Conservation (phyloP, 1,140 invertebrate genomes). For the Papilio aristodemus region DNA sequence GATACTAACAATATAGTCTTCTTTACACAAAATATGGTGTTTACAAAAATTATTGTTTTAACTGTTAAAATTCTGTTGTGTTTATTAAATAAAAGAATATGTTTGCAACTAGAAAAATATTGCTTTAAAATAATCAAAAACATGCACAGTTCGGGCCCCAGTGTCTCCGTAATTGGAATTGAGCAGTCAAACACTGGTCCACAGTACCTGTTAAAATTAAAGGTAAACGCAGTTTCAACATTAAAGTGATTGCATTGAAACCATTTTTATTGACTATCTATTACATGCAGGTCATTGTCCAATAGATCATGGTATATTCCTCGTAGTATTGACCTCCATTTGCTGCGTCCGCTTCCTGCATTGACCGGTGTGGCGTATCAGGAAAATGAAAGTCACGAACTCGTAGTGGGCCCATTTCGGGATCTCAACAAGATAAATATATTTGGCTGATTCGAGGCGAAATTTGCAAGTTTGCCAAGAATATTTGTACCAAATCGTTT, state of each 20-base stretch:
- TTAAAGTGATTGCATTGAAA: too few relatives aligned
- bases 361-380: conserved; percentile 29
- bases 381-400: conserved; percentile 60
- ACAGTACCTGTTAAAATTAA: too few relatives aligned
- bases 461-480: conserved; percentile 80
- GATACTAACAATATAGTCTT: too few relatives aligned
- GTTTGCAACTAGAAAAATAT: too few relatives aligned
- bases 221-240: too few relatives aligned
- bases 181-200: too few relatives aligned
- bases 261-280: not conserved
- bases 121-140: too few relatives aligned
- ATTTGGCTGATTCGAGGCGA: conserved; percentile 74
- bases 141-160: too few relatives aligned
- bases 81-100: not conserved
- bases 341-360: conserved; percentile 7
- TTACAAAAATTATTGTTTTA: too few relatives aligned
- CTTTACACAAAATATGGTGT: too few relatives aligned
- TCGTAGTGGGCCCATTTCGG: conserved; percentile 57
- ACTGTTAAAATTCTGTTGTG: too few relatives aligned
- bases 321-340: not conserved
- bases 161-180: too few relatives aligned
- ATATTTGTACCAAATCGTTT: conserved; percentile 80
- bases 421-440: conserved; percentile 76
- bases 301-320: conserved; percentile 4
- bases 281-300: not conserved